Evolutionary conservation across 1,140 invertebrate genomes (phyloP), one percentile per base, ranked within the genome.

Genomic region (Diuraphis noxia): DNA sequence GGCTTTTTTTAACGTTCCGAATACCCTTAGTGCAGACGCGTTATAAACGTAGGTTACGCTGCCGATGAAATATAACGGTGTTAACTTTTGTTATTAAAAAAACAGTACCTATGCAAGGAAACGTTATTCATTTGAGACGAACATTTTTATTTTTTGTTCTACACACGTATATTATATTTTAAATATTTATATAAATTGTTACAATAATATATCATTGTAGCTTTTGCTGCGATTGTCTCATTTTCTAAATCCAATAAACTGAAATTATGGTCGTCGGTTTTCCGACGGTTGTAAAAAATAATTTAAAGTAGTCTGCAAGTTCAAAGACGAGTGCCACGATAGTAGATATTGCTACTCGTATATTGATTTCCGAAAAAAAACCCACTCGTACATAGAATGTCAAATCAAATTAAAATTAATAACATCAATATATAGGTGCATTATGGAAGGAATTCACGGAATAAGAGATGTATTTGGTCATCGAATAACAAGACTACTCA

Each of bases 51-150:
- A 79, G 21, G 34, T 36, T 23, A n/a, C 38, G 25, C 23, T 10
- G 40, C 23, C 25, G 40, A 41, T 82, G 36, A 82, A 82, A 82
- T 82, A 82, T 41, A 41, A 30, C 36, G 10, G 19, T 79, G 72
- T 82, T 82, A 82, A 82, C 36, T 41, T n/a, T 82, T 82, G 25
- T 38, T 38, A 82, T 82, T 82, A 82, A 82, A 79, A 56, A 40
- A 82, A 41, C 3, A 82, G 23, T 19, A 23, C 13, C 10, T 41
- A 41, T 41, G 40, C 34, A 40, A 41, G 38, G 5, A 30, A 82
- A 8, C 36, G 36, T 82, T 36, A 79, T 36, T 82, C 36, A 30
- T 82, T 82, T 41, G 10, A 17, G 38, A 38, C 10, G 21, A 30
- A 41, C 40, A 23, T 82, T 40, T 36, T 77, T 77, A 21, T 36